Evolutionary conservation across 2,888 invertebrate genomes (phyloP).

Genomic region (Petrolisthes manimaculis): DNA sequence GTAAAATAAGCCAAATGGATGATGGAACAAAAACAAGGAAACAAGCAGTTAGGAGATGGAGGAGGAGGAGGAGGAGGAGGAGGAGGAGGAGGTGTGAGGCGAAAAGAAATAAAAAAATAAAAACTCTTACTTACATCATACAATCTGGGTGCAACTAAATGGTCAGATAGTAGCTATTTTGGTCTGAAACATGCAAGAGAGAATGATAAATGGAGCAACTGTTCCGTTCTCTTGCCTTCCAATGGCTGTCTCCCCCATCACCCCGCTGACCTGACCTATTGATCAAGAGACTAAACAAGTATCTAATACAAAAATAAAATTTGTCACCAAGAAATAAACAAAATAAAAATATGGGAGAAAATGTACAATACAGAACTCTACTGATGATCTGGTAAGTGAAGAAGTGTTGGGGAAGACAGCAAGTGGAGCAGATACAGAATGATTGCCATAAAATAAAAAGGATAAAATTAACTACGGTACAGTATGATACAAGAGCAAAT

Average conservation of each 20-base stretch:
- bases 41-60: neutral
- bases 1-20: slow-evolving; percentile 1
- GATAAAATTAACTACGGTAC: neutral
- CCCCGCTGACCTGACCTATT: neutral
- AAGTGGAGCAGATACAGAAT: slow-evolving; percentile 5
- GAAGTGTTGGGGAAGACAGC: slow-evolving; percentile 13
- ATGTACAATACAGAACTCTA: neutral
- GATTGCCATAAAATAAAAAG: slow-evolving; percentile 14
- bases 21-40: neutral
- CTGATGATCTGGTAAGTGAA: neutral
- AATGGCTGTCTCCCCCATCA: neutral
- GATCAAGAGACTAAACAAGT: neutral
- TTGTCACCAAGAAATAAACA: neutral
- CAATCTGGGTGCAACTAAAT: slow-evolving; percentile 62
- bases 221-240: slow-evolving; percentile 6
- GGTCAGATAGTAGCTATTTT: slow-evolving; percentile 60
- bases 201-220: slow-evolving; percentile 41
- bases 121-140: slow-evolving; percentile 57
- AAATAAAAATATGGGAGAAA: neutral
- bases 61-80: neutral
- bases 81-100: neutral
- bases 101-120: slow-evolving; percentile 34
- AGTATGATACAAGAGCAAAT: no score
- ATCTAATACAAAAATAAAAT: neutral
- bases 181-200: slow-evolving; percentile 61